Conservation (phyloP, 1,140 invertebrate genomes). For the Mizuhopecten yessoensis region DNA sequence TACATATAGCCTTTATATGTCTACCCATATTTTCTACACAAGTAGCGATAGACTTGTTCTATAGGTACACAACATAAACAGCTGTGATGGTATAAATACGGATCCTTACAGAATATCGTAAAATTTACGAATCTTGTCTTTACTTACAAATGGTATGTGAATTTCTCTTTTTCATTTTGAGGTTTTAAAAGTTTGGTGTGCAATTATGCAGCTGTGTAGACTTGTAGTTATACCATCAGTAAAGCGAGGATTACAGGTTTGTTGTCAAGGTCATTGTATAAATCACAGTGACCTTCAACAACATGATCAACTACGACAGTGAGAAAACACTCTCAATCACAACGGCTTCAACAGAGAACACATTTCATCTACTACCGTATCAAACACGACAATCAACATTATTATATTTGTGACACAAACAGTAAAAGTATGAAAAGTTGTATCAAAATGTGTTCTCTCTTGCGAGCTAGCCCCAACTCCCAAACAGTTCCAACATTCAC, state of each 20-base stretch:
- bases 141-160: not conserved
- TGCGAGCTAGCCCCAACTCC: not conserved
- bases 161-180: not conserved
- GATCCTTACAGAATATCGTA: not conserved
- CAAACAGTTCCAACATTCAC: slow-evolving; percentile 50
- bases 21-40: not conserved
- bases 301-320: not conserved
- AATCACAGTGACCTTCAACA: not conserved
- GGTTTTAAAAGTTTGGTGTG: too few species aligned
- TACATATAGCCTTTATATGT: too few species aligned
- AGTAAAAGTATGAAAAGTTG: too few species aligned
- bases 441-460: slow-evolving; percentile 23
- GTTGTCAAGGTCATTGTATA: not conserved
- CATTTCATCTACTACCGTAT: not conserved
- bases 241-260: not conserved
- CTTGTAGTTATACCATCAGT: slow-evolving; percentile 1
- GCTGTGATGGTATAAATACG: not conserved
- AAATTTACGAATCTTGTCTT: not conserved
- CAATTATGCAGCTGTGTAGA: not conserved
- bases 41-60: not conserved
- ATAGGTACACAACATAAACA: not conserved
- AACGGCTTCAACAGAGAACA: not conserved
- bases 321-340: not conserved
- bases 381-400: not conserved
- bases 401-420: not conserved